These are phyloP conservation scores for Alviniconcha strummeri DNA, from an alignment of 2,888 invertebrate genomes.

Conservation along the genomic window DNA sequence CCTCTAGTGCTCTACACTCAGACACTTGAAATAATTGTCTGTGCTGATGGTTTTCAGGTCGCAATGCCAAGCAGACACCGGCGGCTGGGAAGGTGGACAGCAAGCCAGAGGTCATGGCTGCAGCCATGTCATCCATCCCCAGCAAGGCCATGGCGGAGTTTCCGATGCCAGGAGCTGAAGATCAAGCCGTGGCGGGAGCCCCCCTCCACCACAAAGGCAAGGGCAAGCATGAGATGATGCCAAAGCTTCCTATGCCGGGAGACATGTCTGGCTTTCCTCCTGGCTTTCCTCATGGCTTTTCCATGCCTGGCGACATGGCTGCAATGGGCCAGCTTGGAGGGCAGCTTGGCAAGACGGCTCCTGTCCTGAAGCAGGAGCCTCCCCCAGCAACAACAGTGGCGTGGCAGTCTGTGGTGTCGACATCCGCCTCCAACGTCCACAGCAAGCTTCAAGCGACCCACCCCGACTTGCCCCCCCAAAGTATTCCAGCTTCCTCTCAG, in stretches of 20 bases:
- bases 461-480: not conserved
- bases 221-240: not conserved
- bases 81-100: not conserved
- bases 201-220: conserved; percentile 6
- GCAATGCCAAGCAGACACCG: not conserved
- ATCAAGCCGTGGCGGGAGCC: not conserved
- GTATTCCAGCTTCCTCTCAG: not conserved
- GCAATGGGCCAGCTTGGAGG: not conserved
- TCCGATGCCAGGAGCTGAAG: not conserved
- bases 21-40: too few relatives aligned
- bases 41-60: not conserved
- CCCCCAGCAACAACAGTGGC: not conserved
- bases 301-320: not conserved
- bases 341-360: not conserved
- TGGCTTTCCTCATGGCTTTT: not conserved
- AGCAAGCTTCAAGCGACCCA: not conserved
- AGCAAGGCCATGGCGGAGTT: not conserved
- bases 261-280: conserved; percentile 18
- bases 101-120: not conserved
- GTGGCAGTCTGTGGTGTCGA: conserved; percentile 18
- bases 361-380: conserved; percentile 2
- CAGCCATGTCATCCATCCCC: not conserved
- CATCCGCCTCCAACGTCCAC: not conserved
- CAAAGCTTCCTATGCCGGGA: not conserved
- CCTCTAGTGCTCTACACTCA: too few relatives aligned